Percentiles rank a stretch among this genome's conserved stretches.
phyloP scores from a whole-genome alignment of 2,113 vertebrate species.

The Pygoscelis adeliae region DNA sequence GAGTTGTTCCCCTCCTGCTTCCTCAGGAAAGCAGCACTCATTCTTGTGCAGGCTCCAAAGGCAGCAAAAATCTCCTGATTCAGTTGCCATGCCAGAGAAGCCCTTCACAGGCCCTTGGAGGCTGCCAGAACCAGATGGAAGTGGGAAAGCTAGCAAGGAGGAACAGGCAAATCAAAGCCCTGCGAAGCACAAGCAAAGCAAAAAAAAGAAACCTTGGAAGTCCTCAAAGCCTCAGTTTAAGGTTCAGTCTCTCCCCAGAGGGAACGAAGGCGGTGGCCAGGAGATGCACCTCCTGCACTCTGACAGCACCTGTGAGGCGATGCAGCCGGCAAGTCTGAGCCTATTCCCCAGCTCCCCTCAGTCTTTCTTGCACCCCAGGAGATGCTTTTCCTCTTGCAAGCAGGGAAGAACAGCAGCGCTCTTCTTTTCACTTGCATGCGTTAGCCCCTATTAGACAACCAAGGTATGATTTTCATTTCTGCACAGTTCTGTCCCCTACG shows the following conservation, averaged over 20 bases:
- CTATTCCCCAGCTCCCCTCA: neutral
- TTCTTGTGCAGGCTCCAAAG: neutral
- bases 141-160: neutral
- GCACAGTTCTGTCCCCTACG: neutral
- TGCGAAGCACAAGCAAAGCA: neutral
- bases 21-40: neutral
- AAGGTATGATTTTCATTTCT: neutral
- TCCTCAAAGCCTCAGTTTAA: neutral
- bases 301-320: fast-evolving
- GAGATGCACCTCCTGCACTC: neutral
- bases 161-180: neutral
- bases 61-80: neutral
- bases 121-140: neutral
- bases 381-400: neutral
- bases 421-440: neutral
- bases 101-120: neutral
- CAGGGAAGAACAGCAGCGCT: neutral
- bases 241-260: neutral
- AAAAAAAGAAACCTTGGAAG: neutral
- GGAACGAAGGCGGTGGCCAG: neutral
- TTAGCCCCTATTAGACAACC: neutral
- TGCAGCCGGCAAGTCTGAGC: neutral
- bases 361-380: neutral
- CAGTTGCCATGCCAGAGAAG: neutral
- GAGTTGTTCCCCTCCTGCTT: neutral